Percentiles rank a stretch among this genome's conserved stretches.
phyloP scores from a whole-genome alignment of 37 sponge, comb jelly and placozoan genomes.

The Mnemiopsis leidyi region DNA sequence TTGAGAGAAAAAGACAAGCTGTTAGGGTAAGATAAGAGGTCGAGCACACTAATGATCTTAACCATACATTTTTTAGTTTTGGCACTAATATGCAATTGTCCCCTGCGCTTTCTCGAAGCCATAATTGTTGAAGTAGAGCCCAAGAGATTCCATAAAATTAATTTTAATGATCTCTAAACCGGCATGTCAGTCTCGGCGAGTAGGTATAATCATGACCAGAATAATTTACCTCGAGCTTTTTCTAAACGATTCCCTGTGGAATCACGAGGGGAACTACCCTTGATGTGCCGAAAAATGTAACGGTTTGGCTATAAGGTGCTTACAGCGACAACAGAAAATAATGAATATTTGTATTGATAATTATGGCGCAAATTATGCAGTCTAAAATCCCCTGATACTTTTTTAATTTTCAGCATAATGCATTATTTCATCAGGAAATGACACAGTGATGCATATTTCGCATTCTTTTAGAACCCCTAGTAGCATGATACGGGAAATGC shows the following conservation, averaged over 20 bases:
- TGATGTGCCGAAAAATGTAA: background rate
- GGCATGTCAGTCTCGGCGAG: too few species aligned
- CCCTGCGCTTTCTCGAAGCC: too few species aligned
- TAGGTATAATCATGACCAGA: too few species aligned
- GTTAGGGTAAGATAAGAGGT: conserved; percentile 19
- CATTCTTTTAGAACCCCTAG: background rate
- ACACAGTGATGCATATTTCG: background rate
- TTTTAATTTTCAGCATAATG: background rate
- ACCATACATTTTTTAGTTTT: too few species aligned
- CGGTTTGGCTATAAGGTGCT: background rate
- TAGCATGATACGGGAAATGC: background rate
- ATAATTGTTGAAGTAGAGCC: too few species aligned
- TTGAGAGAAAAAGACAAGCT: conserved; percentile 48
- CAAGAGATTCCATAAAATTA: too few species aligned
- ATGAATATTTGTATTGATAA: background rate
- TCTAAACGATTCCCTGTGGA: background rate
- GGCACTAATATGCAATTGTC: too few species aligned
- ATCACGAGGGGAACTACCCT: background rate
- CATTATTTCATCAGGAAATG: background rate
- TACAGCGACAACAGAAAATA: background rate
- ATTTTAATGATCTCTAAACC: too few species aligned
- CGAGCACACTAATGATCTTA: too few species aligned
- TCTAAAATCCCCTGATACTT: background rate
- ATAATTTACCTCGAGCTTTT: too few species aligned
- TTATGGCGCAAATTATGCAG: background rate